Conservation (phyloP, 2,888 invertebrate species). For the Idaea dimidiata region DNA sequence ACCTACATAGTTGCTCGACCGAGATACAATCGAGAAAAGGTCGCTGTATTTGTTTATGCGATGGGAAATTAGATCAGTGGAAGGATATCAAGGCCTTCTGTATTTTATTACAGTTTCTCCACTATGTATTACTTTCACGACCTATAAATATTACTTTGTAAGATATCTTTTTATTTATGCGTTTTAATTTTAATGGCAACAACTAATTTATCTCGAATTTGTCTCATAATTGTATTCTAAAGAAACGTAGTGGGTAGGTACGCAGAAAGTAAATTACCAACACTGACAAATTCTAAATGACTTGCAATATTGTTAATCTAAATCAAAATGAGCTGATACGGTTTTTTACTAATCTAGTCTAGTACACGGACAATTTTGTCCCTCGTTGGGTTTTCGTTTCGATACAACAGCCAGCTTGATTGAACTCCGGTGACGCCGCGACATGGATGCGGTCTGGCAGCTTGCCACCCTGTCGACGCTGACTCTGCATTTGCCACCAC, state of each 20-base stretch:
- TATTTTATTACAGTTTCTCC: slow-evolving; percentile 1
- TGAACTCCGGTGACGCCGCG: slow-evolving; percentile 13
- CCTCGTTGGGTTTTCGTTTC: background rate
- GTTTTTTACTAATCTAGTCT: background rate
- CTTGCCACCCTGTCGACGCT: slow-evolving; percentile 47
- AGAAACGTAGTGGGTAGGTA: no score
- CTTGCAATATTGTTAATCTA: no score
- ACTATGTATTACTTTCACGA: background rate
- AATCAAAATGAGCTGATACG: no score
- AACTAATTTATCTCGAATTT: background rate
- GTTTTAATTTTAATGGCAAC: background rate
- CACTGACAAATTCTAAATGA: no score
- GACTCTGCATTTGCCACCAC: slow-evolving; percentile 39
- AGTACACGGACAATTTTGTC: background rate
- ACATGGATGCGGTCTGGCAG: slow-evolving; percentile 48
- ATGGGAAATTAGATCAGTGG: background rate
- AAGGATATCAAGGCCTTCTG: background rate
- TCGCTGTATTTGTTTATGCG: slow-evolving; percentile 1
- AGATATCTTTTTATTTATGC: background rate
- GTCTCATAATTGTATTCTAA: background rate
- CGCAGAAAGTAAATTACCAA: no score
- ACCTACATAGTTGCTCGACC: background rate
- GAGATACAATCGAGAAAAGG: slow-evolving; percentile 1
- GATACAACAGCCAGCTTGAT: background rate
- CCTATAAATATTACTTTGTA: background rate